phyloP scores from a whole-genome alignment of 1,140 invertebrate genomes.

The Antheraea pernyi region DNA sequence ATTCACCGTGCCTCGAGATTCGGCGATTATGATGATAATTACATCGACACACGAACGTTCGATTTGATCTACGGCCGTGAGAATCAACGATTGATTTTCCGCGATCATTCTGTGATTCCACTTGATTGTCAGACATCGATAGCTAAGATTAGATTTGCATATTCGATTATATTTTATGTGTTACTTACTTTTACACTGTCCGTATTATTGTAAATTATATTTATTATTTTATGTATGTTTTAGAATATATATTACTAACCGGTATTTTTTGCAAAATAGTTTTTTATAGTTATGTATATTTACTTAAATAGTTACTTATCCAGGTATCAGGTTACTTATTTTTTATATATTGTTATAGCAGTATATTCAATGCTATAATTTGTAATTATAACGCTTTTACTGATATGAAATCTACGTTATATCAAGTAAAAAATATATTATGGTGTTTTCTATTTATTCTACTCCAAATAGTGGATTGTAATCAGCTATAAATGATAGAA shows the following conservation, averaged over 20 bases:
- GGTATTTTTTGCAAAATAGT: not conserved
- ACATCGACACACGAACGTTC: conserved; percentile 67
- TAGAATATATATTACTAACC: not conserved
- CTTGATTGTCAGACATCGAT: conserved; percentile 46
- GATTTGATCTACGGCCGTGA: conserved; percentile 74
- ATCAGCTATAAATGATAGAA: too few species aligned
- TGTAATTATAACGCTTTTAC: too few species aligned
- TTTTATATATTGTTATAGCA: too few species aligned
- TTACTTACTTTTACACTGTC: conserved; percentile 3
- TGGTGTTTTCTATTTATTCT: too few species aligned
- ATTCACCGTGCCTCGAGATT: conserved; percentile 66
- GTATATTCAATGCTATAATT: not conserved
- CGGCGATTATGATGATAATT: conserved; percentile 75
- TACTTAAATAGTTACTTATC: not conserved
- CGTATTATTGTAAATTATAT: not conserved
- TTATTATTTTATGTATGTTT: conserved; percentile 4
- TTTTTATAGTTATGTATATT: not conserved
- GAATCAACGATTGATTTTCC: conserved; percentile 71
- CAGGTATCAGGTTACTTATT: not conserved
- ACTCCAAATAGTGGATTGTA: too few species aligned
- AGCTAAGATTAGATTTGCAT: conserved; percentile 40
- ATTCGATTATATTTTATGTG: conserved; percentile 30
- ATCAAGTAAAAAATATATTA: too few species aligned
- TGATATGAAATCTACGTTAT: too few species aligned
- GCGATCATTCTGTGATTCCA: conserved; percentile 44